phyloP scores from a whole-genome alignment of 2,888 invertebrate genomes.

The Trichogramma dendrolimi region DNA sequence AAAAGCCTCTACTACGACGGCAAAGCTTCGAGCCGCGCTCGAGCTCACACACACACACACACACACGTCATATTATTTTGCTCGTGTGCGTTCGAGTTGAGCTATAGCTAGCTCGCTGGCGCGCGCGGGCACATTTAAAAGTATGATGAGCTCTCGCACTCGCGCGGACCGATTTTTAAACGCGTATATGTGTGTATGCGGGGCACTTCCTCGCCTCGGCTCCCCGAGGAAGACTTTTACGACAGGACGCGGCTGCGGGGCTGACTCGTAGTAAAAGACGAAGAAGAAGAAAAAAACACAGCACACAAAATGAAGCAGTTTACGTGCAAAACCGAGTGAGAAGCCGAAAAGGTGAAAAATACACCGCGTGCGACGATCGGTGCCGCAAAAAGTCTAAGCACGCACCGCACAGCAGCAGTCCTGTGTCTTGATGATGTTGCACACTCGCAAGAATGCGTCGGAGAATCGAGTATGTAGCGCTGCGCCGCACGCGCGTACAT shows the following conservation, averaged over 20 bases:
- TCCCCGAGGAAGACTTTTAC: constrained; percentile 23
- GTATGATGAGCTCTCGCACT: constrained; percentile 23
- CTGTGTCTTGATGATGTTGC: constrained; percentile 18
- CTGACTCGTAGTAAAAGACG: too few relatives aligned
- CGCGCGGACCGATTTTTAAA: constrained; percentile 21
- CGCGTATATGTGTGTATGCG: too few relatives aligned
- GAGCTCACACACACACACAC: background rate
- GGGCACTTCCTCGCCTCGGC: too few relatives aligned
- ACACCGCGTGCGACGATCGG: background rate
- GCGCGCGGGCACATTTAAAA: constrained; percentile 24
- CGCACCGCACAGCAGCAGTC: background rate
- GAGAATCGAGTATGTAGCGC: too few relatives aligned
- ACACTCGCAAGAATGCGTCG: too few relatives aligned
- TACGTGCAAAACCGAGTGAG: constrained; percentile 25
- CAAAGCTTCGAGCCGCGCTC: background rate
- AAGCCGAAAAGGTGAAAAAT: constrained; percentile 10
- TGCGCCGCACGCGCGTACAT: too few relatives aligned
- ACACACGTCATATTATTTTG: too few relatives aligned
- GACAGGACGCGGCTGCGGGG: constrained; percentile 26
- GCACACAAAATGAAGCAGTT: constrained; percentile 31
- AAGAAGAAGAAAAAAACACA: constrained; percentile 13
- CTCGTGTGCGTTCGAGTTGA: background rate
- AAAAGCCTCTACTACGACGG: background rate
- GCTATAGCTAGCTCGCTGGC: constrained; percentile 15
- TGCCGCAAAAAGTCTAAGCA: background rate